phyloP scores from a whole-genome alignment of 2,888 invertebrate species.

The Amphimallon solstitiale region DNA sequence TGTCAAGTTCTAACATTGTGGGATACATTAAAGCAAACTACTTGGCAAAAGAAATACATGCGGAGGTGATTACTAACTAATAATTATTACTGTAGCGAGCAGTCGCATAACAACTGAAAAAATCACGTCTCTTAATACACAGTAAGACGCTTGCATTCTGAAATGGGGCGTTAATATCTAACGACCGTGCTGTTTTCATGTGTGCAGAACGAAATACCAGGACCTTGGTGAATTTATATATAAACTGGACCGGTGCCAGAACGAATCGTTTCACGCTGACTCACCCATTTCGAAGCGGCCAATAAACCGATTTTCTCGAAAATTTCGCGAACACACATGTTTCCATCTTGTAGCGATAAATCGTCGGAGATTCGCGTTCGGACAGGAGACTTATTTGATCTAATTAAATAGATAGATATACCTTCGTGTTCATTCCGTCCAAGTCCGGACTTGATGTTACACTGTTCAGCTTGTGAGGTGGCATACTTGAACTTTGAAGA shows the following conservation, averaged over 20 bases:
- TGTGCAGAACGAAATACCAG: conserved; percentile 23
- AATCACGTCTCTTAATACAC: conserved; percentile 1
- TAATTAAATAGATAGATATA: conserved; percentile 42
- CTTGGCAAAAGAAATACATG: no score
- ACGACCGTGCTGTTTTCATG: background rate
- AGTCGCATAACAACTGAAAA: background rate
- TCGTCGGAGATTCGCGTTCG: background rate
- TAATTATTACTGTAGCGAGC: no score
- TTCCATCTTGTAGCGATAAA: background rate
- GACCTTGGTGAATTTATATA: conserved; percentile 41
- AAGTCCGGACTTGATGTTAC: conserved; percentile 42
- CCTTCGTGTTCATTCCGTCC: conserved; percentile 47
- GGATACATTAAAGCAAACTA: no score
- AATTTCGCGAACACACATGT: conserved; percentile 27
- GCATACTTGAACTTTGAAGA: conserved; percentile 11
- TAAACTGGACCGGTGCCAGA: conserved; percentile 44
- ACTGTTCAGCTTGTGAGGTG: conserved; percentile 39
- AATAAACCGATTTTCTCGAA: conserved; percentile 43
- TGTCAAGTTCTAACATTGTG: no score
- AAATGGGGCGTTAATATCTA: conserved; percentile 10
- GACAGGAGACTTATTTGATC: background rate
- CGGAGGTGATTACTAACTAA: no score
- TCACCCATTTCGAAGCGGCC: conserved; percentile 44
- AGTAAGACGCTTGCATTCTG: no score
- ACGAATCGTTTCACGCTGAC: conserved; percentile 43